phyloP scores from a whole-genome alignment of 2,113 vertebrate species.

The Thamnophis sirtalis region DNA sequence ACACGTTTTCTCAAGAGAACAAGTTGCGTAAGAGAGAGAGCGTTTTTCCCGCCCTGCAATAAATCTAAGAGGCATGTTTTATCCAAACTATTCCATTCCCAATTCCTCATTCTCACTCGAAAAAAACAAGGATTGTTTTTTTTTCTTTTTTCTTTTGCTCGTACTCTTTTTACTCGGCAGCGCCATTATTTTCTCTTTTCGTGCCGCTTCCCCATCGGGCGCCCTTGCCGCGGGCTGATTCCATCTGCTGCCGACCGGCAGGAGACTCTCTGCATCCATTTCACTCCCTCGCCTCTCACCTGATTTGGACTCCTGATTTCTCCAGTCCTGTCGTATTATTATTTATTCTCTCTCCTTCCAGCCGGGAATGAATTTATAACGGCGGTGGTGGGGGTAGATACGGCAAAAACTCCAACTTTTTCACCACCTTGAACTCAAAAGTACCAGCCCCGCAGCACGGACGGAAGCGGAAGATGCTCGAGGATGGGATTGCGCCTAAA shows the following conservation, averaged over 20 bases:
- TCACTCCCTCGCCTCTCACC: not conserved
- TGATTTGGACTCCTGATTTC: not conserved
- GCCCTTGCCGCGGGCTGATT: not conserved
- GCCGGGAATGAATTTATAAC: not conserved
- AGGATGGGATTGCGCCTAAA: not conserved
- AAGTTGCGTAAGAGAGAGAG: not conserved
- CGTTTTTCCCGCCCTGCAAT: not conserved
- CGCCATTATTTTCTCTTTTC: not conserved
- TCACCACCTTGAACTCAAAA: not conserved
- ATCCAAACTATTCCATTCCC: not conserved
- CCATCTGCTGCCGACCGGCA: not conserved
- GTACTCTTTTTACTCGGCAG: not conserved
- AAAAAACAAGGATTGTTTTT: not conserved
- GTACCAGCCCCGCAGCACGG: not conserved
- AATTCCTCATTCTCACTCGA: not conserved
- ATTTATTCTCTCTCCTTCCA: not conserved
- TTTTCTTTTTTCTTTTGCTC: not conserved
- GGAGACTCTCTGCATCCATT: not conserved
- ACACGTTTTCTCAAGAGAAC: not conserved
- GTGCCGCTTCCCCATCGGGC: not conserved
- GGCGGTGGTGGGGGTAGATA: not conserved
- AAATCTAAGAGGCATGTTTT: not conserved
- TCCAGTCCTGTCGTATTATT: not conserved
- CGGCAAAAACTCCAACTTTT: not conserved
- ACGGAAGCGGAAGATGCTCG: slow-evolving; percentile 8